Evolutionary conservation across 64 coral and sea anemone genomes (phyloP).

Genomic region (Actinia equina): DNA sequence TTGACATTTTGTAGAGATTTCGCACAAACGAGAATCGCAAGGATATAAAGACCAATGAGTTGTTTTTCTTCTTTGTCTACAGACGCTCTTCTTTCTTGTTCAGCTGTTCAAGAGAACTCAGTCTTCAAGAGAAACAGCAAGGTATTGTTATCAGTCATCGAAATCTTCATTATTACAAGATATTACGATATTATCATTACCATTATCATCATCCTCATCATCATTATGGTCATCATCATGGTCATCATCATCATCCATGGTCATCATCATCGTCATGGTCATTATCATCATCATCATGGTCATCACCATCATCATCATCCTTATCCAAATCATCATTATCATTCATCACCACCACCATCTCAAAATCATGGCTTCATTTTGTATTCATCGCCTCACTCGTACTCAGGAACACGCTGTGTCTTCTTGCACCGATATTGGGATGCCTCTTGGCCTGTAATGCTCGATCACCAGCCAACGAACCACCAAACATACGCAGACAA

Average conservation of each 20-base stretch:
- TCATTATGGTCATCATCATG: slow-evolving; percentile 1
- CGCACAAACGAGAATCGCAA: not conserved
- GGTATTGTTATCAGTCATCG: slow-evolving; percentile 45
- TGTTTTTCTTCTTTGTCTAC: not conserved
- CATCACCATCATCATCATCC: slow-evolving; percentile 2
- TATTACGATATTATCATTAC: too few species aligned
- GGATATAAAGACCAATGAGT: not conserved
- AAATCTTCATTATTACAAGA: not conserved
- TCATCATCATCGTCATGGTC: not conserved
- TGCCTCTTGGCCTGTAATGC: slow-evolving; percentile 82
- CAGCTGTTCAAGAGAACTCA: slow-evolving; percentile 79
- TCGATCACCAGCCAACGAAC: slow-evolving; percentile 59
- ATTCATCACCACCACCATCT: too few species aligned
- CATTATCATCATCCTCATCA: not conserved
- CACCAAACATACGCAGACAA: slow-evolving; percentile 68
- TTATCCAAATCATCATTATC: too few species aligned
- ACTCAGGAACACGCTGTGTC: slow-evolving; percentile 31
- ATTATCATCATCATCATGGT: not conserved
- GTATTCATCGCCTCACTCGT: not conserved
- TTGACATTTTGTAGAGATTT: not conserved
- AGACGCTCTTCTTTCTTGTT: slow-evolving; percentile 82
- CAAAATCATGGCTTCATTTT: not conserved
- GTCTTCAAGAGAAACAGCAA: slow-evolving; percentile 58
- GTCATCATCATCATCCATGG: too few species aligned
- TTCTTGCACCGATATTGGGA: slow-evolving; percentile 61